Evolutionary conservation across 2,113 vertebrate species (phyloP).

Genomic region (Cryptotis parvus): DNA sequence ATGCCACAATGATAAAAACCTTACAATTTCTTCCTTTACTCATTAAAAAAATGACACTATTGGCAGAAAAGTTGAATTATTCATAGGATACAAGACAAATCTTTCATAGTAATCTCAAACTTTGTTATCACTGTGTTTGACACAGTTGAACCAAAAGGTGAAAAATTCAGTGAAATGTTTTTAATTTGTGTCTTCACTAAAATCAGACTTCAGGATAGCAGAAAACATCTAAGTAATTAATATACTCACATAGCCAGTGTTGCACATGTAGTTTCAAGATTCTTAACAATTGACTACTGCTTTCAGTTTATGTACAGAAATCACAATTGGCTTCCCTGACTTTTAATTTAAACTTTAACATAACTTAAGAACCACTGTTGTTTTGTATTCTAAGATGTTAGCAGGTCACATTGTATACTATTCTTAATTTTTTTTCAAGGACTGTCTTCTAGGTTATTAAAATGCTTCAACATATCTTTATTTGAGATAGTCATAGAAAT

Average conservation of each 20-base stretch:
- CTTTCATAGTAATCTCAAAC: slow-evolving; percentile 30
- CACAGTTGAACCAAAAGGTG: slow-evolving; percentile 27
- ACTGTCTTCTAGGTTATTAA: slow-evolving; percentile 69
- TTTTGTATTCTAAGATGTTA: slow-evolving; percentile 45
- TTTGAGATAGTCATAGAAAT: slow-evolving; percentile 81
- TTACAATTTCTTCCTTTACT: slow-evolving; percentile 18
- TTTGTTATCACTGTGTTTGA: slow-evolving; percentile 24
- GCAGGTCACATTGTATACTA: neutral
- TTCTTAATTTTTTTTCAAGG: slow-evolving; percentile 37
- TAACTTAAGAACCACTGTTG: slow-evolving; percentile 9
- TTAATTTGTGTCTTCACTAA: slow-evolving; percentile 49
- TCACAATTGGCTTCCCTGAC: neutral
- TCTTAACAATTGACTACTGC: neutral
- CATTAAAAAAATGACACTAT: slow-evolving; percentile 31
- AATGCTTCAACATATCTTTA: slow-evolving; percentile 79
- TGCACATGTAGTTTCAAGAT: neutral
- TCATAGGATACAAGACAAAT: neutral
- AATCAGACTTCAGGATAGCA: slow-evolving; percentile 18
- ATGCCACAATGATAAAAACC: slow-evolving; percentile 32
- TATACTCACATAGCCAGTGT: neutral
- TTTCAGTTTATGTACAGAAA: neutral
- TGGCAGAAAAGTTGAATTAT: slow-evolving; percentile 13
- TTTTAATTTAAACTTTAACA: slow-evolving; percentile 27
- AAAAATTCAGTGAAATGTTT: slow-evolving; percentile 42
- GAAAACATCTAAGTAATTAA: slow-evolving; percentile 13